Percentiles rank a stretch among this genome's conserved stretches.
Conservation (phyloP, 2,797 vertebrate genomes). For the Dromococcyx pavoninus region DNA sequence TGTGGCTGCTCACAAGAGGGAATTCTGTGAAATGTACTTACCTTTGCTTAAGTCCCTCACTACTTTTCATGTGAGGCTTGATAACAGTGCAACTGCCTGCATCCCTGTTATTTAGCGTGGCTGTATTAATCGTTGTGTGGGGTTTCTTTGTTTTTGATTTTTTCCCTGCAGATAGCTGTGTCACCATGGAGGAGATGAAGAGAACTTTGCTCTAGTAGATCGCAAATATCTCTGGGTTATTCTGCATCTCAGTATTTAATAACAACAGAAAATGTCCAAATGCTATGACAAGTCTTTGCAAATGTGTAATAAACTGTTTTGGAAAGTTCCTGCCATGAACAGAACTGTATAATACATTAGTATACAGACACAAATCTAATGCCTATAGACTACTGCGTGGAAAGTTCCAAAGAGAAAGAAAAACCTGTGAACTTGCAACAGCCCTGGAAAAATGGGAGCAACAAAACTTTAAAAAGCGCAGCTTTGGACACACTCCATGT, state of each 20-base stretch:
- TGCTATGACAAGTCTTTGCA: conserved; percentile 64
- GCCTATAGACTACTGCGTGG: conserved; percentile 72
- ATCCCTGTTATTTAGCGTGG: not conserved
- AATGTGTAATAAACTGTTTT: conserved; percentile 69
- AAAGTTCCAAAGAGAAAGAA: conserved; percentile 75
- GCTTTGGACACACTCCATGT: conserved; percentile 82
- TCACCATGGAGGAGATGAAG: conserved; percentile 61
- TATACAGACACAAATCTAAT: conserved; percentile 70
- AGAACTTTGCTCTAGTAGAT: conserved; percentile 69
- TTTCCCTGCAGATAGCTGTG: conserved; percentile 64
- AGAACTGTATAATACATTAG: conserved; percentile 73
- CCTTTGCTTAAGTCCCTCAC: not conserved
- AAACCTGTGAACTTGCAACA: conserved; percentile 66
- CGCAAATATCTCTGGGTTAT: conserved; percentile 45
- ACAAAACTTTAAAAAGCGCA: conserved; percentile 78
- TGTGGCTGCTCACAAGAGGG: not conserved
- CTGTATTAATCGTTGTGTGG: not conserved
- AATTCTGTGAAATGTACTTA: not conserved
- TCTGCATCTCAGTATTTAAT: conserved; percentile 55
- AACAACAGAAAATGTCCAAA: conserved; percentile 67
- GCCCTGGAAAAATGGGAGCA: conserved; percentile 78
- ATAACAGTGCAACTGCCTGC: not conserved
- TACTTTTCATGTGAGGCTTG: not conserved
- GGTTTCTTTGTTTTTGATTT: not conserved
- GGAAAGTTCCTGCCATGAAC: conserved; percentile 70